Percentiles rank a stretch among this genome's conserved stretches.
These are phyloP conservation scores for Mycteria americana DNA, from an alignment of 2,797 vertebrate species.

Conservation along the genomic window DNA sequence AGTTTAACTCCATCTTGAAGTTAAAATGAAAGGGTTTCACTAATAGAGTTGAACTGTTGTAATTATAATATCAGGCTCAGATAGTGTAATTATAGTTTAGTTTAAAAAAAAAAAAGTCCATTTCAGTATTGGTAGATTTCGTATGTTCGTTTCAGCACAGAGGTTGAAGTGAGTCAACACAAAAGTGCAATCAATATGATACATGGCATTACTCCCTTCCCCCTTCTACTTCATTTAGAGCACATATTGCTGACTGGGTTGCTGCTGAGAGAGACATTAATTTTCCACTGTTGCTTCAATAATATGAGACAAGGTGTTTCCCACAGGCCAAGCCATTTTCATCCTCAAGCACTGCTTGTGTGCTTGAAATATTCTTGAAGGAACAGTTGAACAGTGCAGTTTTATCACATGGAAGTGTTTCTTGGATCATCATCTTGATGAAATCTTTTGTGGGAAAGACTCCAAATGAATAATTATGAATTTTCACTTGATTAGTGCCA, in stretches of 20 bases:
- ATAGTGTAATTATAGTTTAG: neutral
- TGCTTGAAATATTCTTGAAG: neutral
- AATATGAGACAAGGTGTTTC: neutral
- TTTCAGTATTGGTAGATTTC: neutral
- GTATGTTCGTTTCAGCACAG: neutral
- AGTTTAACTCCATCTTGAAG: conserved; percentile 1
- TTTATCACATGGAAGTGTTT: neutral
- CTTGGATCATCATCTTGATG: neutral
- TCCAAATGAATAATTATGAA: neutral
- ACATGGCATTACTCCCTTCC: neutral
- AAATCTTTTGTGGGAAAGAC: neutral
- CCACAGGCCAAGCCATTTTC: neutral
- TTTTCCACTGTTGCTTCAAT: neutral
- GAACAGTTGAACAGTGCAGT: neutral
- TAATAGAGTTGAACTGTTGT: neutral
- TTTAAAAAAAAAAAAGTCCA: neutral
- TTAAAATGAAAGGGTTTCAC: neutral
- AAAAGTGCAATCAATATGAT: neutral
- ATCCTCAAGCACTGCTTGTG: neutral
- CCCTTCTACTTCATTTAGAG: neutral
- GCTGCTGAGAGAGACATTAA: neutral
- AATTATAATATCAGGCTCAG: neutral
- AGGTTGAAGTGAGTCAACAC: neutral
- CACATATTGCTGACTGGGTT: neutral
- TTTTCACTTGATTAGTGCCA: neutral